Percentiles rank a stretch among this genome's conserved stretches.
Conservation (phyloP, 2,113 vertebrate species). For the Chloropsis cyanopogon region DNA sequence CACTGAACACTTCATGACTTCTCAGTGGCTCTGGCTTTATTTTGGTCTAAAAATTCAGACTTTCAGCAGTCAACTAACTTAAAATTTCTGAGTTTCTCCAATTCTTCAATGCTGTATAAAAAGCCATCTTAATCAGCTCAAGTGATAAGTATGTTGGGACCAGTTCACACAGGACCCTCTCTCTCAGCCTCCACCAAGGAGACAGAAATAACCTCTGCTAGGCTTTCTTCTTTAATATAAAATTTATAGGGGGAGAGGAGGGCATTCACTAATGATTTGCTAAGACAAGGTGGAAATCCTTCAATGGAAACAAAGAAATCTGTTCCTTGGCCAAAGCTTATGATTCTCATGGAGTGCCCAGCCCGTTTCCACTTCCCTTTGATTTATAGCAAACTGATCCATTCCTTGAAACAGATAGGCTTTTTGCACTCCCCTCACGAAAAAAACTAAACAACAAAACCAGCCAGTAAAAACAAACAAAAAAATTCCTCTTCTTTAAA, state of each 20-base stretch:
- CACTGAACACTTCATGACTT: not conserved
- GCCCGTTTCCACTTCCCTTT: not conserved
- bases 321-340: not conserved
- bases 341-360: not conserved
- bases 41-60: not conserved
- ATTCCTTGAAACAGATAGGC: not conserved
- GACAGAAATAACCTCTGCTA: not conserved
- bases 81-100: not conserved
- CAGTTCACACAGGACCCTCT: not conserved
- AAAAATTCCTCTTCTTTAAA: not conserved
- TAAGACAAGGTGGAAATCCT: not conserved
- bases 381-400: not conserved
- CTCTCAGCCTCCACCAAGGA: not conserved
- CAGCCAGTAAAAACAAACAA: not conserved
- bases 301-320: not conserved
- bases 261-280: not conserved
- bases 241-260: not conserved
- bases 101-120: not conserved
- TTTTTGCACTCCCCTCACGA: not conserved
- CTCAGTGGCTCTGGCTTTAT: not conserved
- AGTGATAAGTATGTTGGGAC: not conserved
- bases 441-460: not conserved
- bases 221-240: not conserved
- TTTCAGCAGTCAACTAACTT: not conserved
- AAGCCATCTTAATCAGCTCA: not conserved